phyloP scores from a whole-genome alignment of 2,888 invertebrate species.

The Euclidia mi region DNA sequence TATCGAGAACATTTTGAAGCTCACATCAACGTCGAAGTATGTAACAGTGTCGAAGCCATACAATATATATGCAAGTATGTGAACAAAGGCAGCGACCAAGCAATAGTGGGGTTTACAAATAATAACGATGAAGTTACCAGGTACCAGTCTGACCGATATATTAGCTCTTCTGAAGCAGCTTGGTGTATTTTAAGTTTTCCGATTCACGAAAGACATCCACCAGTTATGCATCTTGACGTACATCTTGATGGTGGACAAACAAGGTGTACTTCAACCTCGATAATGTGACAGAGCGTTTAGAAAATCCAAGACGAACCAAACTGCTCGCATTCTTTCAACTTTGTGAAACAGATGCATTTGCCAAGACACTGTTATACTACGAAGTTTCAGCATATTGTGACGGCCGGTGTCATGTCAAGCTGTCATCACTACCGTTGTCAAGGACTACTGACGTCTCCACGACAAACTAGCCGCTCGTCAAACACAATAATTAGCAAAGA shows the following conservation, averaged over 20 bases:
- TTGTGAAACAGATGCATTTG: conserved; percentile 1
- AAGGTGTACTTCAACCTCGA: too few relatives aligned
- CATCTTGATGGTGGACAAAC: conserved; percentile 12
- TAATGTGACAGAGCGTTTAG: conserved; percentile 3
- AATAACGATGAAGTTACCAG: conserved; percentile 13
- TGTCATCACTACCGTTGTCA: too few relatives aligned
- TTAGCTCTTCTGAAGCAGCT: conserved; percentile 8
- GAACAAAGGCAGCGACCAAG: too few relatives aligned
- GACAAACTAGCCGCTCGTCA: too few relatives aligned
- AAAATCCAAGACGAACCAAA: conserved; percentile 10
- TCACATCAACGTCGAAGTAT: conserved; percentile 17
- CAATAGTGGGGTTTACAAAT: conserved; percentile 5
- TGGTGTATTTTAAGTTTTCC: conserved; percentile 4
- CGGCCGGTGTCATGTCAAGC: too few relatives aligned
- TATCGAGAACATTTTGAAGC: too few relatives aligned
- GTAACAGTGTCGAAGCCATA: conserved; percentile 10
- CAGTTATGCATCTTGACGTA: conserved; percentile 4
- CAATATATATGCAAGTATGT: conserved; percentile 19
- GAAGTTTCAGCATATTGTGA: too few relatives aligned
- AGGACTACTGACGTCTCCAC: too few relatives aligned
- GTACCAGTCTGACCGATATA: conserved; percentile 12
- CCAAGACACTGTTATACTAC: too few relatives aligned
- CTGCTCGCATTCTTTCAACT: conserved; percentile 17
- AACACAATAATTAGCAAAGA: too few relatives aligned
- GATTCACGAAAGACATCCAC: too few relatives aligned